phyloP scores from a whole-genome alignment of 2,888 invertebrate species.

The Pterobdella sp. region DNA sequence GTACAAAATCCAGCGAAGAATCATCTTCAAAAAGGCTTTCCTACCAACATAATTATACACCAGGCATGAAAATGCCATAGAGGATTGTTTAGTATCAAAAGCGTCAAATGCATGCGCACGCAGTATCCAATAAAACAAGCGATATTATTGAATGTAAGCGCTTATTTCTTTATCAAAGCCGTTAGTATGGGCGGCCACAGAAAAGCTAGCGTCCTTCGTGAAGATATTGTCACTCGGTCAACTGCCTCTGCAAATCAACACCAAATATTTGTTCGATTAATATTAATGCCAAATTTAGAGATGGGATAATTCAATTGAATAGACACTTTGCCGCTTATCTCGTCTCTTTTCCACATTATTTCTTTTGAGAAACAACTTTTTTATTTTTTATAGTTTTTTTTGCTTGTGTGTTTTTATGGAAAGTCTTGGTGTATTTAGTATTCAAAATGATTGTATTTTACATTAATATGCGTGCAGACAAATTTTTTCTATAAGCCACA shows the following conservation, averaged over 20 bases:
- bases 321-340: not conserved
- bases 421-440: not conserved
- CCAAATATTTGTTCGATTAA: slow-evolving; percentile 2
- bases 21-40: no score
- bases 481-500: not conserved
- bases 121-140: not conserved
- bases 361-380: no score
- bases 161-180: not conserved
- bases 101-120: not conserved
- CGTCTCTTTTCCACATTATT: not conserved
- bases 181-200: not conserved
- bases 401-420: no score
- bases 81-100: not conserved
- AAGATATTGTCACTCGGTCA: slow-evolving; percentile 13
- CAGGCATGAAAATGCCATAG: no score
- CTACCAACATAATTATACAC: no score
- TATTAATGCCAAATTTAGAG: slow-evolving; percentile 10
- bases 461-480: slow-evolving; percentile 12
- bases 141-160: not conserved
- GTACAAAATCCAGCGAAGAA: no score
- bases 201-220: not conserved
- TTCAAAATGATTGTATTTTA: not conserved
- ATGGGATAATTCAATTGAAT: not conserved
- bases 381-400: no score
- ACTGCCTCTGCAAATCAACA: slow-evolving; percentile 1